These are phyloP conservation scores for Caiman crocodilus DNA, from an alignment of 2,797 vertebrate species.

Conservation along the genomic window DNA sequence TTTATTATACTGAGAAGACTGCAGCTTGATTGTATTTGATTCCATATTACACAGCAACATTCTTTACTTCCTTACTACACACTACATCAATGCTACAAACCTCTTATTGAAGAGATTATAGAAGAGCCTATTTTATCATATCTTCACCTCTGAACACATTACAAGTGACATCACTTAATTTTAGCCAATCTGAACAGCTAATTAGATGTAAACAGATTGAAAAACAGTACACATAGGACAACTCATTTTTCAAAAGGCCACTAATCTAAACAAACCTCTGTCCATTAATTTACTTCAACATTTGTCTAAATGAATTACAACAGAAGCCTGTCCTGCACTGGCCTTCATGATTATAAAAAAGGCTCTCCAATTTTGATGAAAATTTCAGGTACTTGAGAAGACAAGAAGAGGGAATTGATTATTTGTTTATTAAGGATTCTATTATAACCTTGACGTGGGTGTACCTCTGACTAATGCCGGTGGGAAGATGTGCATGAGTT, in stretches of 20 bases:
- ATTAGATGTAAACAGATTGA: constrained; percentile 72
- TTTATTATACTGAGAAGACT: constrained; percentile 50
- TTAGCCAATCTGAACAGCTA: constrained; percentile 66
- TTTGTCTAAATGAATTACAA: constrained; percentile 60
- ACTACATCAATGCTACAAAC: not conserved
- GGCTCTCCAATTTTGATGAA: constrained; percentile 44
- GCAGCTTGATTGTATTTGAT: constrained; percentile 71
- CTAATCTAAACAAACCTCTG: constrained; percentile 60
- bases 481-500: accelerated
- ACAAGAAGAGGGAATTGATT: not conserved
- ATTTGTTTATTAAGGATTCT: constrained; percentile 31
- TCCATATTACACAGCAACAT: constrained; percentile 50
- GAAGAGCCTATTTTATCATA: constrained; percentile 61
- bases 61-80: not conserved
- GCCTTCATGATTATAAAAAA: constrained; percentile 17
- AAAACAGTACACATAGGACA: constrained; percentile 39
- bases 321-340: not conserved
- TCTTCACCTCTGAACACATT: constrained; percentile 69
- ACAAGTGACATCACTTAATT: constrained; percentile 55
- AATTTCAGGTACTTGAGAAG: not conserved
- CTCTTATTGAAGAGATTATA: constrained; percentile 50
- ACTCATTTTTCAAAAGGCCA: constrained; percentile 69
- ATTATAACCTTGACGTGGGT: constrained; percentile 2
- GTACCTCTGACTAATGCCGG: not conserved
- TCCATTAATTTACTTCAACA: constrained; percentile 49